Evolutionary conservation across 2,113 vertebrate genomes (phyloP), one percentile per base, ranked within the genome.

Genomic region (Antechinus stuartii): DNA sequence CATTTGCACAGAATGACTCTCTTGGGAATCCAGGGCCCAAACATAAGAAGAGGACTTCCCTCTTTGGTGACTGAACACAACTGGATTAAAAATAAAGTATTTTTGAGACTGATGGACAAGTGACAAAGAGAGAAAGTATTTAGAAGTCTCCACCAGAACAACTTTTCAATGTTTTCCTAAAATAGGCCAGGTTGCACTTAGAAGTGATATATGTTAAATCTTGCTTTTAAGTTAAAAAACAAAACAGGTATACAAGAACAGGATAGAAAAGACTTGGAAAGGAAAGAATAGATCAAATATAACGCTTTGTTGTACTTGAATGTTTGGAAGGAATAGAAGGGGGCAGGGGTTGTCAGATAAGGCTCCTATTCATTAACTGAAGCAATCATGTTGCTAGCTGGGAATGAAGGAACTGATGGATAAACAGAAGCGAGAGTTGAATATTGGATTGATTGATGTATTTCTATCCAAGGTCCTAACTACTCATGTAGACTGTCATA

Each of bases 1-100:
- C 91, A 97, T 97, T 97, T 97, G 94, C 91, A 96, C 92, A 9
- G 91, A 98, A 96, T 0, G 0, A 91, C 96, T 98, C 61, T 93
- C 92, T 90, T 95, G 97, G 97, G 98, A 98, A 97, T 96, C 97
- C 96, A 97, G 96, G 97, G 94, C 94, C 97, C 94, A 91, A 54
- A 54, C 27, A 91, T 95, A 49, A 92, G 89, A 46, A 91, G 12
- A 1, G 0, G 9, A 10, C 93, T 89, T 11, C 54, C 22, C 10
- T 2, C 92, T 96, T 93, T 90, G 61, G 30, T 92, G 56, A 91
- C 35, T 93, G 55, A 10, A 26, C 0, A 26, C n/a, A 52, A 5
- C 54, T 93, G 92, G 89, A 53, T 14, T 93, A 84, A 84, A 84
- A 94, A 91, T 91, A 96, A 57, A 92, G 49, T 50, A 49, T 54